These are phyloP conservation scores for Drosophila monieri DNA, from an alignment of 2,888 invertebrate species.

Conservation along the genomic window DNA sequence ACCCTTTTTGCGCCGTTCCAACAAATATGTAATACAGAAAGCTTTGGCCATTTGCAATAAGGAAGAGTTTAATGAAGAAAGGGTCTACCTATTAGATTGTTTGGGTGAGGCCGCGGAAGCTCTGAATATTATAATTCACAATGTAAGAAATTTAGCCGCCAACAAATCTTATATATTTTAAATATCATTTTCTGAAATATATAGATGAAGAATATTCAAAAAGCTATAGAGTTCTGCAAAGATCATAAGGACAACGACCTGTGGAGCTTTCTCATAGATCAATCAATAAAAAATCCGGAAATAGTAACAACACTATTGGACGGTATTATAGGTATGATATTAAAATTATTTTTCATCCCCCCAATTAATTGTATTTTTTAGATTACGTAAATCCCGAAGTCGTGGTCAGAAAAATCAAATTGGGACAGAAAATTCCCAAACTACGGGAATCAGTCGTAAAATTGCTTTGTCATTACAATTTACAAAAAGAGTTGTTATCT, in stretches of 20 bases:
- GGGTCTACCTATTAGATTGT: slow-evolving; percentile 94
- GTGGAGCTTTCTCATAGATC: slow-evolving; percentile 95
- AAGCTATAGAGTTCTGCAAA: slow-evolving; percentile 98
- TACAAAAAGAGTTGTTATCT: slow-evolving; percentile 87
- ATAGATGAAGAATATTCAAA: slow-evolving; percentile 93
- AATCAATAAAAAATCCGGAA: slow-evolving; percentile 93
- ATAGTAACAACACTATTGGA: slow-evolving; percentile 86
- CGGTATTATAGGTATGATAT: slow-evolving; percentile 85
- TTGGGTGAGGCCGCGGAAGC: slow-evolving; percentile 96
- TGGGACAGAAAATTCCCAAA: slow-evolving; percentile 93
- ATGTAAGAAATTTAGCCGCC: slow-evolving; percentile 61
- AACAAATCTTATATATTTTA: too few species aligned
- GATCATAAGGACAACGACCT: slow-evolving; percentile 97
- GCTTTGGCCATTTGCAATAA: slow-evolving; percentile 95
- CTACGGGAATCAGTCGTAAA: slow-evolving; percentile 95
- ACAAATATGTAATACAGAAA: slow-evolving; percentile 96
- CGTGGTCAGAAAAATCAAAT: slow-evolving; percentile 92
- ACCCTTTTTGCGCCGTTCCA: slow-evolving; percentile 94
- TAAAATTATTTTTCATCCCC: not conserved
- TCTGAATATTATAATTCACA: slow-evolving; percentile 92
- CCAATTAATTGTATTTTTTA: slow-evolving; percentile 28
- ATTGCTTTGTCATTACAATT: slow-evolving; percentile 97
- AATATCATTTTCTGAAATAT: not conserved
- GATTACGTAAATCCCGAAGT: slow-evolving; percentile 95
- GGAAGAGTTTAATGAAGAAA: slow-evolving; percentile 93